Conservation (phyloP, 2,113 vertebrate species). For the Pyxicephalus adspersus region DNA sequence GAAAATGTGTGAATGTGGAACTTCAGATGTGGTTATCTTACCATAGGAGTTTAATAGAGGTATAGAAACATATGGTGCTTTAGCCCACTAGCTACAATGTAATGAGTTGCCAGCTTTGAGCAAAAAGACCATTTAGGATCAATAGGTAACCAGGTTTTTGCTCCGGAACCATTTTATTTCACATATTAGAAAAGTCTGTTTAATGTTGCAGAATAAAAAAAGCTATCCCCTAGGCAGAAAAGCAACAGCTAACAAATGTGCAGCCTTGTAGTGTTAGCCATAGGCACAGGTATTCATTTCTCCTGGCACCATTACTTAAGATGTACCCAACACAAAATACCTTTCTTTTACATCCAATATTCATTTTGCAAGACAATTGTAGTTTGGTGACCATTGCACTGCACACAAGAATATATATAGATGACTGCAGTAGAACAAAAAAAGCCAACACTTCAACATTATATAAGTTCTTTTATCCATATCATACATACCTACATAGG, state of each 20-base stretch:
- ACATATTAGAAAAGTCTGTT: conserved; percentile 66
- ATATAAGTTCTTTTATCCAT: conserved; percentile 18
- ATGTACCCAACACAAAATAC: conserved; percentile 62
- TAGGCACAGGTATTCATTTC: conserved; percentile 60
- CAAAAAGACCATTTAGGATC: too few species aligned
- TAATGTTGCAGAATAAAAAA: conserved; percentile 64
- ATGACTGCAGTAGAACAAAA: conserved; percentile 53
- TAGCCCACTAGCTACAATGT: too few species aligned
- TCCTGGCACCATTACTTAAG: conserved; percentile 60
- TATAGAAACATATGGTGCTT: too few species aligned
- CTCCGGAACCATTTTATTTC: conserved; percentile 31
- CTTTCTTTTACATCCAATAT: conserved; percentile 58
- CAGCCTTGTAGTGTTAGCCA: conserved; percentile 50
- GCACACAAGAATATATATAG: conserved; percentile 61
- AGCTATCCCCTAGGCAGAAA: conserved; percentile 65
- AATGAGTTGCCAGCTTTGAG: too few species aligned
- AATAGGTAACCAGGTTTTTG: not conserved
- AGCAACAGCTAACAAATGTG: conserved; percentile 68
- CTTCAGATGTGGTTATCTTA: too few species aligned
- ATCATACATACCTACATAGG: conserved; percentile 87
- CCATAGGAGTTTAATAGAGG: too few species aligned
- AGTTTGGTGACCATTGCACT: conserved; percentile 59
- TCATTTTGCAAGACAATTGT: conserved; percentile 64
- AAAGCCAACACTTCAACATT: conserved; percentile 57
- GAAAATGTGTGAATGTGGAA: too few species aligned